Conservation (phyloP, 2,113 vertebrate genomes). For the Muntiacus muntjak region DNA sequence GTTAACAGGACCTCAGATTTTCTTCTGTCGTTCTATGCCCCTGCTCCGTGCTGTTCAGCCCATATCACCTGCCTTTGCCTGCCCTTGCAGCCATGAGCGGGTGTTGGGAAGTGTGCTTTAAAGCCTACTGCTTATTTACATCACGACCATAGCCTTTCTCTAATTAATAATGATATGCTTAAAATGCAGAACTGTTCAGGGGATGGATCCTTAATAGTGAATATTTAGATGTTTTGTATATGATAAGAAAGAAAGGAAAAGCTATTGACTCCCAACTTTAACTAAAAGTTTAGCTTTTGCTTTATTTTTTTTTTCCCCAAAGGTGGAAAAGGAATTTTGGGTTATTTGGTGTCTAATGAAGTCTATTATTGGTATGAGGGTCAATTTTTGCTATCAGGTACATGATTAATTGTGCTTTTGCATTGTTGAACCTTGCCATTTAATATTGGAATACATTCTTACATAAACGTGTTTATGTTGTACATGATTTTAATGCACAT, state of each 20-base stretch:
- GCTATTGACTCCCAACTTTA: not conserved
- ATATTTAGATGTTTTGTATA: not conserved
- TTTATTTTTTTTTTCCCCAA: not conserved
- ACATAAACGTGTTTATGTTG: not conserved
- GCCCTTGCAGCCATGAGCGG: not conserved
- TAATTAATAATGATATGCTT: not conserved
- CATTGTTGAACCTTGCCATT: not conserved
- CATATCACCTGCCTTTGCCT: not conserved
- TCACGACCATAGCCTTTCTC: not conserved
- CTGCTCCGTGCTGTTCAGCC: not conserved
- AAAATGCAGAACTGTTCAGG: not conserved
- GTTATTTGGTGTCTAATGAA: constrained; percentile 35
- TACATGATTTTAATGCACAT: not conserved
- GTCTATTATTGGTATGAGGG: not conserved
- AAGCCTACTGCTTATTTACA: not conserved
- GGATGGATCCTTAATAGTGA: not conserved
- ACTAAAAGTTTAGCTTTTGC: constrained; percentile 4
- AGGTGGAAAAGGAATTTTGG: not conserved
- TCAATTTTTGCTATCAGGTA: not conserved
- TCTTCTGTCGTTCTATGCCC: not conserved
- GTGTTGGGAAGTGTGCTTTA: not conserved
- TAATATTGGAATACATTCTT: not conserved
- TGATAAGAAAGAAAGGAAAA: constrained; percentile 11
- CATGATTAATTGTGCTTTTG: not conserved
- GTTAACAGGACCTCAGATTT: not conserved